Percentiles rank a stretch among this genome's conserved stretches.
These are phyloP conservation scores for Calycopis cecrops DNA, from an alignment of 1,140 invertebrate genomes.

Conservation along the genomic window DNA sequence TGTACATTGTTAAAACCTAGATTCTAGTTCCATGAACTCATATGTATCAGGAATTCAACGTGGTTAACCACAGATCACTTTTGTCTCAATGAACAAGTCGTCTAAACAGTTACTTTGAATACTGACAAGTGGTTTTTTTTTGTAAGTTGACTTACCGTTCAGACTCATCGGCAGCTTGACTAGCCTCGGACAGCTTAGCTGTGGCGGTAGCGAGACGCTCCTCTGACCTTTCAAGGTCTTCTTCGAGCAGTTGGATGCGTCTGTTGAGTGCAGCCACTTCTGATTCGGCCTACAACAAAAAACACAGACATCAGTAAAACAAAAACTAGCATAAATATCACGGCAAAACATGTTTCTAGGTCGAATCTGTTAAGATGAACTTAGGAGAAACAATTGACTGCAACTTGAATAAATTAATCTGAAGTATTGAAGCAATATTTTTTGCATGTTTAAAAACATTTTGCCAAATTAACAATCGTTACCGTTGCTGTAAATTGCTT, in stretches of 20 bases:
- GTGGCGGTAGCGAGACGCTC: conserved; percentile 97
- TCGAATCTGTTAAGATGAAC: no score
- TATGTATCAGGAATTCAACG: not conserved
- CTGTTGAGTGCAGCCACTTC: conserved; percentile 98
- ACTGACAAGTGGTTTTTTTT: not conserved
- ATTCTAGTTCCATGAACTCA: no score
- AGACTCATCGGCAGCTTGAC: conserved; percentile 98
- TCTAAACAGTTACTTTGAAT: conserved; percentile 10
- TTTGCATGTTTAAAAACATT: not conserved
- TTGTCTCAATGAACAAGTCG: not conserved
- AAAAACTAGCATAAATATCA: no score
- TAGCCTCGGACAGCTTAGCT: conserved; percentile 98
- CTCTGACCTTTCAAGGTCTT: conserved; percentile 98
- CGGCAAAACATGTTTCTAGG: not conserved
- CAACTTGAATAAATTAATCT: no score
- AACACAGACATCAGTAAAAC: not conserved
- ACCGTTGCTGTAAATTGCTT: no score
- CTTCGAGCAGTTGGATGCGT: conserved; percentile 98
- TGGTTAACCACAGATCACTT: conserved; percentile 3
- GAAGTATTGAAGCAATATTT: not conserved
- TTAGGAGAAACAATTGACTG: no score
- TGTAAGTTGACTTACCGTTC: conserved; percentile 89
- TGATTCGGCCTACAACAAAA: conserved; percentile 91
- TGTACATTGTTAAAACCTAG: no score
- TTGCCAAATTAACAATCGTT: not conserved